These are phyloP conservation scores for Syngnathoides biaculeatus DNA, from an alignment of 2,113 vertebrate species.

Conservation along the genomic window DNA sequence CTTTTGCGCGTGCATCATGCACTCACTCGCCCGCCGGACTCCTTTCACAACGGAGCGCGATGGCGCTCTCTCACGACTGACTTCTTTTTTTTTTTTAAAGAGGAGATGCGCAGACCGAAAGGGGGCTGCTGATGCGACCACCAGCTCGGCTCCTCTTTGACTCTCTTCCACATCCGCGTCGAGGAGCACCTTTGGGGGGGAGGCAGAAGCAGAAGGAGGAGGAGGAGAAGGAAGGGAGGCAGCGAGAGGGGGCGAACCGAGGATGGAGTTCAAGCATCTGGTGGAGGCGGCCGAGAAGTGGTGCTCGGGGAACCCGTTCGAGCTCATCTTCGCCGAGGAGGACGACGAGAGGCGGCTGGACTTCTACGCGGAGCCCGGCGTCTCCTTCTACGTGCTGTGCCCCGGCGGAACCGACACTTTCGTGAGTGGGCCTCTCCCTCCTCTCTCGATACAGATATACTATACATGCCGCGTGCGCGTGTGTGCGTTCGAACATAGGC, in stretches of 20 bases:
- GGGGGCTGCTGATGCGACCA: constrained; percentile 58
- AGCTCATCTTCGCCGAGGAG: constrained; percentile 92
- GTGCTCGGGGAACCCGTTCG: constrained; percentile 92
- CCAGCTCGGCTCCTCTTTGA: constrained; percentile 61
- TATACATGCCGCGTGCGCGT: not conserved
- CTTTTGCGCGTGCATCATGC: constrained; percentile 53
- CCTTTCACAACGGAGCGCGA: constrained; percentile 67
- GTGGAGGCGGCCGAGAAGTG: constrained; percentile 93
- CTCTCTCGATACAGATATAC: not conserved
- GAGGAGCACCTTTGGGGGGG: constrained; percentile 60
- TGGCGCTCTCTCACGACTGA: constrained; percentile 41
- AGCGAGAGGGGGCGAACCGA: constrained; percentile 34
- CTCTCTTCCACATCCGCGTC: constrained; percentile 9
- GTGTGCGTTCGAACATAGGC: not conserved
- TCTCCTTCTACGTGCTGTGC: constrained; percentile 94
- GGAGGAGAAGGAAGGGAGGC: constrained; percentile 44
- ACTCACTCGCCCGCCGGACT: constrained; percentile 60
- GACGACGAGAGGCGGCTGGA: constrained; percentile 91
- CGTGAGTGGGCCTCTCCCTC: constrained; percentile 75
- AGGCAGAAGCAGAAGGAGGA: constrained; percentile 32
- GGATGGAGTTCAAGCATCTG: constrained; percentile 95
- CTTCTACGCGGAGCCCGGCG: constrained; percentile 95
- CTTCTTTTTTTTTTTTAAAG: not conserved
- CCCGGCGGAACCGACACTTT: constrained; percentile 91
- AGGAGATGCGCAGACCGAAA: constrained; percentile 55